Conservation (phyloP, 2,888 invertebrate species). For the Drosophila atripex region DNA sequence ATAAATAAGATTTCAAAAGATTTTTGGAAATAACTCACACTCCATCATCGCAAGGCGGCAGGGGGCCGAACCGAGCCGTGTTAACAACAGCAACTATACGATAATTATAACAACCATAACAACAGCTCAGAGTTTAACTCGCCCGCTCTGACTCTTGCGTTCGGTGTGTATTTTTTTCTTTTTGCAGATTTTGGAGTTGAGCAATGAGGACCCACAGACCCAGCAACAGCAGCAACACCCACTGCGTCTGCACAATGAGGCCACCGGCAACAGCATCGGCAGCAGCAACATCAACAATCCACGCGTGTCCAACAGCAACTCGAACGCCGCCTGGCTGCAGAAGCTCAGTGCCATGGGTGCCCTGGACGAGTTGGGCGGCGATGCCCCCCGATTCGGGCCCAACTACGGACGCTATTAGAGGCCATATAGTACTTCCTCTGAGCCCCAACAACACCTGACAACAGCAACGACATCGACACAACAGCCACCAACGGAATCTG, state of each 20-base stretch:
- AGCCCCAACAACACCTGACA: conserved; percentile 33
- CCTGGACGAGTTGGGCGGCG: conserved; percentile 65
- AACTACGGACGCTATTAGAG: conserved; percentile 75
- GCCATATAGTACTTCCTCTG: conserved; percentile 3
- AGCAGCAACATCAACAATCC: conserved; percentile 52
- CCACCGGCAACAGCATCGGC: conserved; percentile 50
- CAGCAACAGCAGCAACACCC: conserved; percentile 55
- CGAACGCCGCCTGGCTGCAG: conserved; percentile 77
- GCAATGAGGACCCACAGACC: conserved; percentile 81
- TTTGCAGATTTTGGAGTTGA: conserved; percentile 83
- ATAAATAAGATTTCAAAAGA: conserved; percentile 70
- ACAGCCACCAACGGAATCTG: conserved; percentile 24
- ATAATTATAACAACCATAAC: conserved; percentile 63
- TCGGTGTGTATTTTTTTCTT: conserved; percentile 21
- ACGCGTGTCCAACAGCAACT: conserved; percentile 48
- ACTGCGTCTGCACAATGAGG: conserved; percentile 75
- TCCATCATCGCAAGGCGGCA: conserved; percentile 48
- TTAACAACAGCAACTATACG: conserved; percentile 54
- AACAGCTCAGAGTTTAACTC: conserved; percentile 65
- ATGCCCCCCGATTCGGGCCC: conserved; percentile 31
- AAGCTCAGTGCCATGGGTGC: conserved; percentile 74
- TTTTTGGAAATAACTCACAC: conserved; percentile 66
- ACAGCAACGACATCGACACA: conserved; percentile 39
- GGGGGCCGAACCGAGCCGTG: conserved; percentile 49
- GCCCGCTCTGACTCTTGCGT: conserved; percentile 41